These are phyloP conservation scores for Peromyscus melanophrys DNA, from an alignment of 2,797 vertebrate genomes.

Conservation along the genomic window DNA sequence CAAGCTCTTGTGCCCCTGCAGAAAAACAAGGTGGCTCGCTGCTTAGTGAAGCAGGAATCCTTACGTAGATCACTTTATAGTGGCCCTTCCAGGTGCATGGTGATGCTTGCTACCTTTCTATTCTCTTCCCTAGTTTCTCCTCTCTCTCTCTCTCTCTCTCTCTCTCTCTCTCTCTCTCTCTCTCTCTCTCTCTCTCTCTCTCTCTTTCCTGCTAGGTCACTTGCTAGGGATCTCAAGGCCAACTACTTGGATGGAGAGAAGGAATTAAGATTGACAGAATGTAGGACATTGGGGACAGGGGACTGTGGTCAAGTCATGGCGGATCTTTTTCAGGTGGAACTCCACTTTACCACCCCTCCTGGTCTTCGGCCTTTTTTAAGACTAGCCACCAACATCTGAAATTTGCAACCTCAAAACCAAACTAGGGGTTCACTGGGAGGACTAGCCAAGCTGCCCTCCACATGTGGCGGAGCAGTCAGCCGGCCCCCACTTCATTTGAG, in stretches of 20 bases:
- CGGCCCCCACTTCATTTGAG: constrained; percentile 81
- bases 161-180: too few relatives aligned
- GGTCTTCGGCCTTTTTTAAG: neutral
- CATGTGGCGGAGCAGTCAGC: constrained; percentile 72
- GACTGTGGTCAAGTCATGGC: too few relatives aligned
- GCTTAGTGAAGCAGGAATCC: neutral
- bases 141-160: too few relatives aligned
- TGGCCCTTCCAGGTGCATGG: neutral
- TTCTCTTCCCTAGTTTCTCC: neutral
- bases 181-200: neutral
- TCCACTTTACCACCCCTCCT: neutral
- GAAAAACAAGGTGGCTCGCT: neutral
- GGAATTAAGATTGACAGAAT: neutral
- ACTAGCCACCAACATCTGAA: constrained; percentile 50
- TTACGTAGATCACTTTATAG: neutral
- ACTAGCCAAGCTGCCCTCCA: neutral
- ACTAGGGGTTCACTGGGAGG: constrained; percentile 40
- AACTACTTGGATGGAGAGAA: neutral
- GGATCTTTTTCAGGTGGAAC: neutral
- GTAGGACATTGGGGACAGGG: neutral
- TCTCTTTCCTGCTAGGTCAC: neutral
- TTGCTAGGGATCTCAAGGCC: neutral
- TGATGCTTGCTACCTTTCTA: neutral
- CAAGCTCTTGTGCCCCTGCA: neutral
- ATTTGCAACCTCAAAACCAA: constrained; percentile 79